Evolutionary conservation across 2,888 invertebrate species (phyloP).

Genomic region (Andrena praecox): DNA sequence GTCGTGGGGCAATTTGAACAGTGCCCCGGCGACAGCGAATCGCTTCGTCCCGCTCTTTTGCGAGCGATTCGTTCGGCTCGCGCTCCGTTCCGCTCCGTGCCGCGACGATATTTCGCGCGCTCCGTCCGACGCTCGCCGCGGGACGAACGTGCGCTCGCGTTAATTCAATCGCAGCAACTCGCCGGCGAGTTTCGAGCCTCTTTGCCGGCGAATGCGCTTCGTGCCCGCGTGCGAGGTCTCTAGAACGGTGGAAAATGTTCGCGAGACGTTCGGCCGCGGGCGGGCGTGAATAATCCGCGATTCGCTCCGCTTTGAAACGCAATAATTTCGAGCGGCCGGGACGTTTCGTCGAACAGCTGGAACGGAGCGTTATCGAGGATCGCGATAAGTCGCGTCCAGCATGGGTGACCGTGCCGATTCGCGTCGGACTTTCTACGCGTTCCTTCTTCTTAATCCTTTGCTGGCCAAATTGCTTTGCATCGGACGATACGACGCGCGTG

Average conservation of each 20-base stretch:
- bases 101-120: constrained; percentile 67
- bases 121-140: constrained; percentile 55
- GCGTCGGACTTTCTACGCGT: not conserved
- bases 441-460: not conserved
- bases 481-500: too few relatives aligned
- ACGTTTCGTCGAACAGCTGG: constrained; percentile 23
- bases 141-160: constrained; percentile 26
- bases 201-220: not conserved
- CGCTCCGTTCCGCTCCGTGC: constrained; percentile 51
- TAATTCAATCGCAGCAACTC: constrained; percentile 53
- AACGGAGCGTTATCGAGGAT: constrained; percentile 16
- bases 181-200: not conserved
- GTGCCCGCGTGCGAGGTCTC: not conserved
- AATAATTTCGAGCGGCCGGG: constrained; percentile 30
- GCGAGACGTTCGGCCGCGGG: constrained; percentile 24
- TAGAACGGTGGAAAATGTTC: not conserved
- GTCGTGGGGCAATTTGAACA: constrained; percentile 61
- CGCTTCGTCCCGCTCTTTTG: constrained; percentile 66
- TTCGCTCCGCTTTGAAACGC: constrained; percentile 39
- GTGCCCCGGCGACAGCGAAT: constrained; percentile 59
- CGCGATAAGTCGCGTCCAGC: constrained; percentile 7
- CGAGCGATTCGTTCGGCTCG: constrained; percentile 68
- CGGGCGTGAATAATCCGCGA: constrained; percentile 49
- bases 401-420: constrained; percentile 12
- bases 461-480: too few relatives aligned